Conservation (phyloP, 2,113 vertebrate genomes). For the Callipepla squamata region DNA sequence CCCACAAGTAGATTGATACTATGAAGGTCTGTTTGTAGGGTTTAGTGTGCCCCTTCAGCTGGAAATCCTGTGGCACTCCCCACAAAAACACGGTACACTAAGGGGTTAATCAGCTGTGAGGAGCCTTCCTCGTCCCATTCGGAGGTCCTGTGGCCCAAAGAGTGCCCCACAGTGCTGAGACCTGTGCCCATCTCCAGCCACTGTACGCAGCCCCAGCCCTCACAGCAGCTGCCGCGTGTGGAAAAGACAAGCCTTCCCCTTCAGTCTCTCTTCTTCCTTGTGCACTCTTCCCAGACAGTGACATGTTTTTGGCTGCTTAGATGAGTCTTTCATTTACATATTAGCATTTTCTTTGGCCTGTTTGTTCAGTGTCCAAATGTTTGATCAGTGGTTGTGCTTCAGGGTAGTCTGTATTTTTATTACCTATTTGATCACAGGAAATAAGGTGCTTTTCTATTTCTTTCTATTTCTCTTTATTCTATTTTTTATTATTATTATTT, state of each 20-base stretch:
- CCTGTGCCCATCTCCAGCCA: fast-evolving
- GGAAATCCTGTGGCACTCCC: background rate
- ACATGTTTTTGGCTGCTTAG: background rate
- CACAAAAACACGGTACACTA: background rate
- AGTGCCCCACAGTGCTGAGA: fast-evolving
- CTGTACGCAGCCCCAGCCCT: background rate
- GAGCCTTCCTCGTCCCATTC: background rate
- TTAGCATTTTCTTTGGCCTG: conserved; percentile 21
- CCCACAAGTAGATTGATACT: background rate
- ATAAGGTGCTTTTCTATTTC: background rate
- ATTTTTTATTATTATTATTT: background rate
- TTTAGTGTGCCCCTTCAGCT: background rate
- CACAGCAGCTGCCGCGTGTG: background rate
- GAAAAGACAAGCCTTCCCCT: background rate
- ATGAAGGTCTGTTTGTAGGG: background rate
- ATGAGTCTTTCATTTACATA: background rate
- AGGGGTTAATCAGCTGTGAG: background rate
- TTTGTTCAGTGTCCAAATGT: background rate
- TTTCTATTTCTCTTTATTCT: background rate
- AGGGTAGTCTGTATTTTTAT: background rate
- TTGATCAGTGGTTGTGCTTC: background rate
- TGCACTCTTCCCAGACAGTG: background rate
- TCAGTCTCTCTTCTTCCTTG: background rate
- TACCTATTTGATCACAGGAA: conserved; percentile 6
- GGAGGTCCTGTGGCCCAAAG: background rate